Evolutionary conservation across 2,797 vertebrate species (phyloP).

Genomic region (Borostomias antarcticus): DNA sequence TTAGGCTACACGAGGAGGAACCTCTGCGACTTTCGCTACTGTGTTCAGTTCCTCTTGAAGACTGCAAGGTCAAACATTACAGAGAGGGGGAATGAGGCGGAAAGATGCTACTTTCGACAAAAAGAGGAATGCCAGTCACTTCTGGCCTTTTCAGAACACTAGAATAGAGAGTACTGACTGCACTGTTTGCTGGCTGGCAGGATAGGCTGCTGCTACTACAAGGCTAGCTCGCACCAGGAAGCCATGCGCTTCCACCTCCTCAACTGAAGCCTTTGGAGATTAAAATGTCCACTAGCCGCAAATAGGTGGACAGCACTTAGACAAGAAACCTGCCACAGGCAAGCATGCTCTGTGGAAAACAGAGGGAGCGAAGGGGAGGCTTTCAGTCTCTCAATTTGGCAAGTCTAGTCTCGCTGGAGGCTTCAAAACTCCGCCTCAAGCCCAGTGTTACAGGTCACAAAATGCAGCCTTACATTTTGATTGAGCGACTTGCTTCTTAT

Average conservation of each 20-base stretch:
- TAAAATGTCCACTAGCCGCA: conserved; percentile 35
- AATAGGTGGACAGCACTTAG: conserved; percentile 15
- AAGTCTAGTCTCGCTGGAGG: background rate
- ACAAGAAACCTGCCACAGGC: conserved; percentile 5
- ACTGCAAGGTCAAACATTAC: background rate
- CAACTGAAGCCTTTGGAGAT: conserved; percentile 57
- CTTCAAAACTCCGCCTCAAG: background rate
- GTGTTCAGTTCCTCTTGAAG: conserved; percentile 51
- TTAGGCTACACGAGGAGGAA: conserved; percentile 47
- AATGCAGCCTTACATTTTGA: too few species aligned
- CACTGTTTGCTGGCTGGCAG: background rate
- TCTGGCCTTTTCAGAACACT: background rate
- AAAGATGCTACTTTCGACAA: background rate
- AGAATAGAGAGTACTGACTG: background rate
- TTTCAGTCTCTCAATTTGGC: background rate
- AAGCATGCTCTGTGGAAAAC: background rate
- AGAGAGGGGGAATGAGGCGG: conserved; percentile 26
- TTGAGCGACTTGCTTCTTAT: too few species aligned
- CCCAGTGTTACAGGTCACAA: too few species aligned
- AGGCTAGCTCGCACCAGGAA: conserved; percentile 3
- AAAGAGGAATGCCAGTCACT: background rate
- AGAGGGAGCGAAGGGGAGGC: too few species aligned
- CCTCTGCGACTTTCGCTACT: conserved; percentile 14
- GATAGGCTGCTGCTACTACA: background rate
- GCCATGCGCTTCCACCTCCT: conserved; percentile 18